Base-by-base conservation (phyloP, 1,140 invertebrate species). In the Liolophura sinensis region DNA sequence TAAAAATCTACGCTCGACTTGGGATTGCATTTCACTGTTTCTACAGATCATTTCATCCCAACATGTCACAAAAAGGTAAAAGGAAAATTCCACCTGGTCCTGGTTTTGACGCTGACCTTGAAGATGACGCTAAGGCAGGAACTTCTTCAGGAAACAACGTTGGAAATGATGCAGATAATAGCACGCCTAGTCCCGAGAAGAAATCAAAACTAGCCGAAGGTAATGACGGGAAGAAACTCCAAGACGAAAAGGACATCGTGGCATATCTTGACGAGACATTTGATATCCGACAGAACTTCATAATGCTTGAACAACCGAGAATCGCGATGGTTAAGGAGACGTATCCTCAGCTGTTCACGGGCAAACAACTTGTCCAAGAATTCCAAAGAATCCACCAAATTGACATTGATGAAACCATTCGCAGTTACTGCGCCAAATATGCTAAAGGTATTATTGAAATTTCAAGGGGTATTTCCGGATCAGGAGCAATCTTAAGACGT, bases 321-420 rank as follows among this genome's bases (percentile, higher is more conserved):
- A 76, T 79, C 51, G 70, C 73, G 11, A 70, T 74, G 55, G 71
- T 81, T 14, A 75, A 74, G 62, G 73, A 78, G 50, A 76, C 69
- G 46, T 81, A 78, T 63, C 79, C 79, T 12, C 70, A 78, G 27
- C 60, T 81, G 15, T 81, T 81, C 57, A 71, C 68, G 1, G 75
- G 73, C 27, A 75, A 78, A 54, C 76, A 81, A 60, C 74, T 81
- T 57, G 62, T 81, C 60, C 62, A 71, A 27, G 79, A 81, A 56
- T 81, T 81, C 65, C 75, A 79, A 64, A 65, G 79, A 31, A 77
- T 81, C 22, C 78, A 75, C 25, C 73, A 77, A 31, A 68, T 81
- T 58, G 79, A 81, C 64, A 74, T 81, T 55, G 79, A 81, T 62
- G 77, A 79, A 63, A 73, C 78, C 40, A 74, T 81, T 40, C 79